Evolutionary conservation across 1,140 invertebrate genomes (phyloP), one percentile per base, ranked within the genome.

Genomic region (Oscheius sp.): DNA sequence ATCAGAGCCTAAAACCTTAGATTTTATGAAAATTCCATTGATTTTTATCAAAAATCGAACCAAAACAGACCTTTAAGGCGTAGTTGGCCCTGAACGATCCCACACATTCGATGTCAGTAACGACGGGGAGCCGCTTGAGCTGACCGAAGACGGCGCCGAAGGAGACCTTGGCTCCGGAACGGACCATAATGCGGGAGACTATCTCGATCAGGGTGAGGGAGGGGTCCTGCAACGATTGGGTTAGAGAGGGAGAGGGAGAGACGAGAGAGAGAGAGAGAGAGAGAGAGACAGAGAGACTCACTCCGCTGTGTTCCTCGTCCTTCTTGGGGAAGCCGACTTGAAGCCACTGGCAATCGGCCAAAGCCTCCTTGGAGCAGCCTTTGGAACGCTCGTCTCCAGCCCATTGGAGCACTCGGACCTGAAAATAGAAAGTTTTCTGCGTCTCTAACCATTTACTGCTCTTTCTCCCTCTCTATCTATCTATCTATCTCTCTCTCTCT

Each of bases 41-140:
- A 1, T 28, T 35, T 72, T n/a, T 32, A 49, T 46, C 10, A 4
- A 36, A 46, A 45, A 74, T 46, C 29, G n/a, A n/a, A n/a, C n/a
- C n/a, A n/a, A n/a, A n/a, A 13, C 23, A 32, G 13, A 74, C 72
- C 55, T 74, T 73, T 31, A 76, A 45, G 36, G 64, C 65, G 32
- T 76, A 76, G 31, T 76, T 62, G 20, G 72, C 70, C 34, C 75
- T 49, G 45, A 75, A 76, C 1, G 75, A 61, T 35, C 72, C 72
- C 1, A 74, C n/a, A 31, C 36, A 46, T 3, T 3, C 18, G 20
- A 74, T 15, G 45, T 26, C 46, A 13, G 42, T 28, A 1, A 55
- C 36, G 10, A 46, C 46, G 1, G 62, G 65, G 26, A 66, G 49
- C 18, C 28, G 42, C 34, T 45, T 31, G 1, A 35, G 35, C 4